Conservation (phyloP, 2,888 invertebrate species). For the Drosophila nr. perissopoda region DNA sequence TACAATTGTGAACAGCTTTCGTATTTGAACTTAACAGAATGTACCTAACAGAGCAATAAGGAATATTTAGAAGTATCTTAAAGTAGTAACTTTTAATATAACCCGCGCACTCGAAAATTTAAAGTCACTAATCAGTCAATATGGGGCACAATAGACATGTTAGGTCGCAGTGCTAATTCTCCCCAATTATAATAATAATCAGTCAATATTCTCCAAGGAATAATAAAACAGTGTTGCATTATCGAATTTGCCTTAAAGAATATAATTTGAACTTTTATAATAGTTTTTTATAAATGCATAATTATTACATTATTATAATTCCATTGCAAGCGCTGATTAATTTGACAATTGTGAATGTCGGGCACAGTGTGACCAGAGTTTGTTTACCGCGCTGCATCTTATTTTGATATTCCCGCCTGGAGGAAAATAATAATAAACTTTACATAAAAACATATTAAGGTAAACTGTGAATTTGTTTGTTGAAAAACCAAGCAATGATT, state of each 20-base stretch:
- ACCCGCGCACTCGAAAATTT: not conserved
- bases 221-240: not conserved
- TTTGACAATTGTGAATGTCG: not conserved
- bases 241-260: not conserved
- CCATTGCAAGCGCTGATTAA: not conserved
- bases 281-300: not conserved
- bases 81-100: not conserved
- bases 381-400: slow-evolving; percentile 30
- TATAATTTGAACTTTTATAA: not conserved
- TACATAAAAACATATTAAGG: slow-evolving; percentile 9
- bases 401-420: slow-evolving; percentile 59
- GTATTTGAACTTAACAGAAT: not conserved
- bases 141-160: too few species aligned
- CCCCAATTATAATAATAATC: too few species aligned
- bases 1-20: not conserved
- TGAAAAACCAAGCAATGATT: not conserved
- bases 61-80: not conserved
- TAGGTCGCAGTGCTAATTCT: too few species aligned
- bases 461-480: not conserved
- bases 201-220: not conserved
- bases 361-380: slow-evolving; percentile 39
- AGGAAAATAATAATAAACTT: slow-evolving; percentile 4
- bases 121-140: not conserved
- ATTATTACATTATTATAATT: not conserved
- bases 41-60: not conserved